These are phyloP conservation scores for Tetanocera ferruginea DNA, from an alignment of 2,888 invertebrate genomes.

Conservation along the genomic window DNA sequence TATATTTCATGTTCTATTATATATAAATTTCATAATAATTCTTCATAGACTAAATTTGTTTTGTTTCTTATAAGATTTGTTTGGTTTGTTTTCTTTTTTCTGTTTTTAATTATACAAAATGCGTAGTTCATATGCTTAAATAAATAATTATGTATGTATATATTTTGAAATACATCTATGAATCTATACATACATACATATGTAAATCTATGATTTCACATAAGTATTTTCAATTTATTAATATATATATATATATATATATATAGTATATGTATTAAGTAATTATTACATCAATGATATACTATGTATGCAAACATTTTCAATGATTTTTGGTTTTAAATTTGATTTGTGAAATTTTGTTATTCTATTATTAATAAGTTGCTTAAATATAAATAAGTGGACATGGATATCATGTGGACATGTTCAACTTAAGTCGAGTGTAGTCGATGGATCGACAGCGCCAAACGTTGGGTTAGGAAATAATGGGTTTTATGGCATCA, in stretches of 20 bases:
- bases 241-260: too few species aligned
- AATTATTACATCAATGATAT: background rate
- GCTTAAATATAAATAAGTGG: too few species aligned
- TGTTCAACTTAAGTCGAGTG: background rate
- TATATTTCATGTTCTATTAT: slow-evolving; percentile 4
- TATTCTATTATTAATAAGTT: background rate
- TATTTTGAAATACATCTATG: background rate
- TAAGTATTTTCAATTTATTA: background rate
- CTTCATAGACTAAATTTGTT: background rate
- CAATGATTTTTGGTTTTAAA: background rate
- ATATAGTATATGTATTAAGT: too few species aligned
- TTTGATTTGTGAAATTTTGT: background rate
- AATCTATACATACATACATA: background rate
- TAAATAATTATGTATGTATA: background rate
- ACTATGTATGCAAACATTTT: too few species aligned
- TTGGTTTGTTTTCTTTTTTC: background rate
- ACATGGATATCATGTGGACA: background rate
- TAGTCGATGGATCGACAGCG: too few species aligned
- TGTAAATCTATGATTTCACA: background rate
- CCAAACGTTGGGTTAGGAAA: too few species aligned
- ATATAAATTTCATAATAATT: background rate
- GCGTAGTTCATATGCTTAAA: background rate
- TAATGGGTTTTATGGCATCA: too few species aligned
- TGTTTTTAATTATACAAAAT: background rate
- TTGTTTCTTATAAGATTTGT: background rate